A percentile compares a stretch with the other conserved stretches of the same genome.
Evolutionary conservation across 92 coral and sea anemone genomes (phyloP).

Genomic region (Epizoanthus rinbou): DNA sequence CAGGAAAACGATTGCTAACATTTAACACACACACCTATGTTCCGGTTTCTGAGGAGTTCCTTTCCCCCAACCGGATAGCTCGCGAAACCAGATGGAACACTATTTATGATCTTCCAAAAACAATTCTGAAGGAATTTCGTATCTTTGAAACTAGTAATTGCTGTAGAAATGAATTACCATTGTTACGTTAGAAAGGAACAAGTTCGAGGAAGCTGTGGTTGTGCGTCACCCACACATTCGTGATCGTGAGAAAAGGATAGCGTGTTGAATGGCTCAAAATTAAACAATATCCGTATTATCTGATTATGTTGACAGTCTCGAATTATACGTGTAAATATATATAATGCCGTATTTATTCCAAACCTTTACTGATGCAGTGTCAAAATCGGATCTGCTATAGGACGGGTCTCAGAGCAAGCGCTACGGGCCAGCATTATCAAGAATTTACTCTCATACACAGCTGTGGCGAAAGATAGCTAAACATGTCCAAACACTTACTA

Average conservation of each 20-base stretch:
- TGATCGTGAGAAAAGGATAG: not conserved
- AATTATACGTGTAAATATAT: constrained; percentile 22
- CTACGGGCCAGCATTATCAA: not conserved
- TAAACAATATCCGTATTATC: not conserved
- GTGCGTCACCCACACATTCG: not conserved
- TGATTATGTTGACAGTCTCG: constrained; percentile 18
- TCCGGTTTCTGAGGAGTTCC: not conserved
- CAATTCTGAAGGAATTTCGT: not conserved
- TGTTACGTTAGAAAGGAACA: not conserved
- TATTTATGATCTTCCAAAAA: not conserved
- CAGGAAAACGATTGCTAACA: not conserved
- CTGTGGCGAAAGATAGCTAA: not conserved
- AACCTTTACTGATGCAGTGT: not conserved
- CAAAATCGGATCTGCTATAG: too few species aligned
- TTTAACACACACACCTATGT: not conserved
- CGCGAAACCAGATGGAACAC: not conserved
- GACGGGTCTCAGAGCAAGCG: constrained; percentile 8
- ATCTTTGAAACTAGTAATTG: not conserved
- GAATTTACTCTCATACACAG: not conserved
- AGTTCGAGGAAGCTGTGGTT: not conserved
- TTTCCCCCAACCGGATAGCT: not conserved
- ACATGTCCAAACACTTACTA: constrained; percentile 17
- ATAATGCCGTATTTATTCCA: constrained; percentile 32
- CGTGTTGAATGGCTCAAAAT: constrained; percentile 10
- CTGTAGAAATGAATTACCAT: not conserved